These are phyloP conservation scores for Grallaria varia DNA, from an alignment of 2,113 vertebrate genomes.

Conservation along the genomic window DNA sequence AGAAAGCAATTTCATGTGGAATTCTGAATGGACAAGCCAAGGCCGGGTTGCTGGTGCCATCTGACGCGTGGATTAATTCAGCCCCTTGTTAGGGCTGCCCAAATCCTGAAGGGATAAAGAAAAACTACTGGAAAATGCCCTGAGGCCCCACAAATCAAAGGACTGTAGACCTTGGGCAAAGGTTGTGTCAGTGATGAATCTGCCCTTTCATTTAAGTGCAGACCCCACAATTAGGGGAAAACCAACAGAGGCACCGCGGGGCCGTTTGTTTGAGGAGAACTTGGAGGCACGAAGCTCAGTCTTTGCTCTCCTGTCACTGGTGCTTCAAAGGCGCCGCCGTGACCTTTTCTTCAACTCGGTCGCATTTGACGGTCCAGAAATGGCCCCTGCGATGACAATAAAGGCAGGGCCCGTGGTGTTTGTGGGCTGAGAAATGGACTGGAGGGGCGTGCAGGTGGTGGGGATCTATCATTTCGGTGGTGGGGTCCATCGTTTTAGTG, in stretches of 20 bases:
- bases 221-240: constrained; percentile 44
- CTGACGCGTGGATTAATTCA: constrained; percentile 35
- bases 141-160: constrained; percentile 38
- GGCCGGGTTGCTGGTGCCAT: background rate
- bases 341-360: constrained; percentile 65
- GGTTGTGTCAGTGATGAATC: constrained; percentile 68
- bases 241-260: background rate
- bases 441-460: background rate
- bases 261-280: constrained; percentile 49
- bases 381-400: background rate
- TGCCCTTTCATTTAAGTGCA: constrained; percentile 22
- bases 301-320: constrained; percentile 53
- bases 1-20: background rate
- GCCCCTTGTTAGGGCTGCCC: background rate
- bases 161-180: constrained; percentile 37
- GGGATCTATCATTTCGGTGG: background rate
- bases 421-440: background rate
- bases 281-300: background rate
- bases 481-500: too few relatives aligned
- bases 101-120: constrained; percentile 11
- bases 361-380: background rate
- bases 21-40: background rate
- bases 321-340: background rate
- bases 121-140: constrained; percentile 30
- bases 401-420: background rate